Percentiles rank a stretch among this genome's conserved stretches.
These are phyloP conservation scores for Drosophila quadrilineata DNA, from an alignment of 1,140 invertebrate species.

Conservation along the genomic window DNA sequence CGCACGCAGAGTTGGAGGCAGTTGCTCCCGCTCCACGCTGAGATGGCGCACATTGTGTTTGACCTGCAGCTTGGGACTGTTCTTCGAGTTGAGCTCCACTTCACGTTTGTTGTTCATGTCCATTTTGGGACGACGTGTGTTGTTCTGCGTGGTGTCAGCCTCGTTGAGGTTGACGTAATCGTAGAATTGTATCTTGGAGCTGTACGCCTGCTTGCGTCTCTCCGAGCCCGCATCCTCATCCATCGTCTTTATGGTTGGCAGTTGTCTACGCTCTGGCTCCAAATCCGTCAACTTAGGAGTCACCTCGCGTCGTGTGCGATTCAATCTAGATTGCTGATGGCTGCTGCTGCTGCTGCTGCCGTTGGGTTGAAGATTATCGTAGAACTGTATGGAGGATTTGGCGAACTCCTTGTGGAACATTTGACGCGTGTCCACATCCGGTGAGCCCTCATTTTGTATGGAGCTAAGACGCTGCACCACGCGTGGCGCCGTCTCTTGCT, in stretches of 20 bases:
- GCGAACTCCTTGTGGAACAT: conserved; percentile 77
- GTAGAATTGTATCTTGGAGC: conserved; percentile 73
- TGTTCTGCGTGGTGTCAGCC: conserved; percentile 54
- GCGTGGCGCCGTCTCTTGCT: conserved; percentile 26
- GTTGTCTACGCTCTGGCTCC: conserved; percentile 6
- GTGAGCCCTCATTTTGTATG: background rate
- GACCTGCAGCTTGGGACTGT: conserved; percentile 74
- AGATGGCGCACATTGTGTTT: conserved; percentile 70
- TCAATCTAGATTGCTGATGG: conserved; percentile 1
- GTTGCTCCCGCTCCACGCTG: conserved; percentile 44
- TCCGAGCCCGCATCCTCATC: conserved; percentile 29
- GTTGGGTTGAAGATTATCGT: conserved; percentile 63
- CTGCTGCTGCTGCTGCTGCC: conserved; percentile 2
- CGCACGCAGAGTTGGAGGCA: background rate
- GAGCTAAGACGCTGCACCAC: conserved; percentile 4
- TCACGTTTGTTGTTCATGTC: conserved; percentile 77
- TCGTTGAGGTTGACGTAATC: conserved; percentile 61
- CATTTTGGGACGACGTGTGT: conserved; percentile 63
- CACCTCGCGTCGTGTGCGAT: conserved; percentile 41
- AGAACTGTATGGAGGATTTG: conserved; percentile 75
- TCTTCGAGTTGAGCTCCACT: conserved; percentile 70
- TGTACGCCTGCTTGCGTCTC: conserved; percentile 64
- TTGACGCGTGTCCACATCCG: conserved; percentile 60
- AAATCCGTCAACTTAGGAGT: conserved; percentile 66
- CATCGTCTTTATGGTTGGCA: conserved; percentile 5